Conservation (phyloP, 2,888 invertebrate genomes). For the Eremobia ochroleuca region DNA sequence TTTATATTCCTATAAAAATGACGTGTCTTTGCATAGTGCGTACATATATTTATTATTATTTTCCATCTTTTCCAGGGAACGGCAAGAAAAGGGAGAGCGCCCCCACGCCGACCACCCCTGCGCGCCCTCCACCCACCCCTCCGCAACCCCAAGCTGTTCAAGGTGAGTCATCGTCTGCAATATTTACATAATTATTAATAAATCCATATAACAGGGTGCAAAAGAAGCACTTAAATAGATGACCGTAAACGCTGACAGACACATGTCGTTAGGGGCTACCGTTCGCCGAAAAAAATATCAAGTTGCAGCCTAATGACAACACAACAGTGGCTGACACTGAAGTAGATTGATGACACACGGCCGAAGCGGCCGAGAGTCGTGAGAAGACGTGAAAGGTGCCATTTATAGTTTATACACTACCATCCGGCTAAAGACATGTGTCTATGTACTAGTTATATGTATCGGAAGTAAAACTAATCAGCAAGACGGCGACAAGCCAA, state of each 20-base stretch:
- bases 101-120: conserved; percentile 81
- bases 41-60: conserved; percentile 48
- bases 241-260: conserved; percentile 46
- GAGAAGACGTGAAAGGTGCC: conserved; percentile 58
- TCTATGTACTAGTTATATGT: conserved; percentile 33
- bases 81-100: conserved; percentile 89
- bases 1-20: neutral
- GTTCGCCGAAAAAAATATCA: conserved; percentile 59
- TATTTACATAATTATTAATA: conserved; percentile 25
- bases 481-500: conserved; percentile 53
- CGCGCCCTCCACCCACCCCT: conserved; percentile 81
- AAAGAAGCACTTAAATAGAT: conserved; percentile 39
- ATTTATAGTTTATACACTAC: conserved; percentile 45
- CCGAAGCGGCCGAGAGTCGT: conserved; percentile 22
- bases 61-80: conserved; percentile 84
- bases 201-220: conserved; percentile 17
- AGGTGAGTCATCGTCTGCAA: conserved; percentile 82
- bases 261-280: conserved; percentile 55
- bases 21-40: neutral
- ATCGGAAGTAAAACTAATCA: conserved; percentile 66
- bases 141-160: conserved; percentile 81
- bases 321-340: conserved; percentile 56
- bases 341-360: conserved; percentile 63
- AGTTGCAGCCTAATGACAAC: conserved; percentile 58
- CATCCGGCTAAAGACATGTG: conserved; percentile 37